Evolutionary conservation across 2,797 vertebrate genomes (phyloP).

Genomic region (Avahi laniger): DNA sequence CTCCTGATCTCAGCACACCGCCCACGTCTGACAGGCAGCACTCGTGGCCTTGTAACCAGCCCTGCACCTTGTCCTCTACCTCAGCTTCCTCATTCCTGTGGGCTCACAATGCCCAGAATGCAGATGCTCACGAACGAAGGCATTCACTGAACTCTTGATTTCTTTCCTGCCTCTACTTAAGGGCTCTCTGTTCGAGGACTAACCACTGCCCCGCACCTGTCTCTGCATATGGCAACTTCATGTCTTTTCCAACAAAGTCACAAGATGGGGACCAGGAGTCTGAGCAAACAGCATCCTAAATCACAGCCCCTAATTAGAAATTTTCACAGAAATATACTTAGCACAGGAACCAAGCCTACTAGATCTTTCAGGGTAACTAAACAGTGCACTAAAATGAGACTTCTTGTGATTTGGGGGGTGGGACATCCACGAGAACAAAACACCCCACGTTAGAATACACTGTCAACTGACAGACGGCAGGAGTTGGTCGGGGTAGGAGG

Average conservation of each 20-base stretch:
- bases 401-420: neutral
- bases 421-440: neutral
- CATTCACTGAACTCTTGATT: neutral
- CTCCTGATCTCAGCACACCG: rapidly evolving
- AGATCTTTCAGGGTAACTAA: neutral
- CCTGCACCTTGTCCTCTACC: neutral
- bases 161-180: neutral
- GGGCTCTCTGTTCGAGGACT: neutral
- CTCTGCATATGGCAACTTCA: neutral
- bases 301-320: neutral
- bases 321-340: neutral
- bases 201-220: neutral
- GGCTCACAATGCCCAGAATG: neutral
- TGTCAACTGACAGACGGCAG: rapidly evolving
- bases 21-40: neutral
- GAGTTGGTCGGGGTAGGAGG: rapidly evolving
- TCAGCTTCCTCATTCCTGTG: neutral
- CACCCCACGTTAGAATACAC: neutral
- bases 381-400: neutral
- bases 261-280: neutral
- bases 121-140: rapidly evolving
- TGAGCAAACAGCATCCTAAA: neutral
- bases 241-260: neutral
- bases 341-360: neutral
- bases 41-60: neutral